Base-by-base conservation (phyloP, 2,888 invertebrate species). In the Orchesella flavescens region DNA sequence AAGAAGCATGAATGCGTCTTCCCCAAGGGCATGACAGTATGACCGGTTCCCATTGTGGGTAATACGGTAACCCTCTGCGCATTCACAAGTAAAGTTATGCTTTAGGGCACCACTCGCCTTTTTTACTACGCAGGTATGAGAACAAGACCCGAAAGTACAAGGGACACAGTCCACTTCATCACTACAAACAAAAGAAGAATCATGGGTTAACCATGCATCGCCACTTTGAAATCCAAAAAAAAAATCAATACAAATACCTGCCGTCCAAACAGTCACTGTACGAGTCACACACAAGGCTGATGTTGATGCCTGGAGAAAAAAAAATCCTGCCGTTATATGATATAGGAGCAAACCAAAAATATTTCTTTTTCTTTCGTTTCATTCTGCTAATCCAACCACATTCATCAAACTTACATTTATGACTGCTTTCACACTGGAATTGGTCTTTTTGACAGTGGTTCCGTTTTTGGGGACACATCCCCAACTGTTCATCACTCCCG, bases 91-190 rank as follows among this genome's bases (percentile, higher is more conserved):
- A 78, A 90, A 90, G 79, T 90, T 90, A 69, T 83, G 83, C 49
- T 83, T 83, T 34, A 86, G 89, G 4, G 65, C 68, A 3, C 84
- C 78, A 15, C 24, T 71, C 91, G 92, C 91, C 87, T 93, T 93
- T 87, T 93, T 92, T 81, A 92, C 92, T 21, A 94, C 92, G 89
- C 95, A 96, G 75, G 94, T 91, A 90, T 96, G 96, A 21, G 96
- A 93, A 89, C 96, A 96, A 3, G 93, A 91, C 66, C 93, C 93
- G 92, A 95, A 95, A 75, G 92, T 91, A 89, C 95, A 95, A 71
- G 89, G 89, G 61, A 89, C 88, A 89, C 90, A 91, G 89, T 90
- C 91, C 89, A 89, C 90, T 90, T 86, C 92, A 87, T 91, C 91
- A 46, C 89, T 89, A 81, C 7, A 57, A 57, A 57, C 57, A 9